phyloP scores from a whole-genome alignment of 2,888 invertebrate genomes.

The Drosophila affinis region DNA sequence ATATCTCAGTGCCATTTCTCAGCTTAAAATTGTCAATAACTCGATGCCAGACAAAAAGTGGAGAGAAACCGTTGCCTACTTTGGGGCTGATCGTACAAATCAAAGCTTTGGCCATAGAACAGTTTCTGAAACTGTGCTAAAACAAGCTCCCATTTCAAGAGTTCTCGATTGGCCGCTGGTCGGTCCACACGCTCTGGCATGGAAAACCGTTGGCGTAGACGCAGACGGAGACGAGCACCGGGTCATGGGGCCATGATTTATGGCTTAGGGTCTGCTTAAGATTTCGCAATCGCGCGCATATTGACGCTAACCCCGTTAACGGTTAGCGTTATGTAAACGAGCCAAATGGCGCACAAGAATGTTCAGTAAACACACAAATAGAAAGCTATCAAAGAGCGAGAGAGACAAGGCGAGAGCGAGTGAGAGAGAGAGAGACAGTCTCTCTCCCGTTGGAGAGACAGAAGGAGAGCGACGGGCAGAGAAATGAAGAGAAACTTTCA shows the following conservation, averaged over 20 bases:
- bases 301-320: slow-evolving; percentile 5
- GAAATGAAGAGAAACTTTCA: slow-evolving; percentile 58
- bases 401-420: slow-evolving; percentile 17
- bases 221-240: too few relatives aligned
- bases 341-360: slow-evolving; percentile 41
- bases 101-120: not conserved
- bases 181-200: too few relatives aligned
- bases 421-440: slow-evolving; percentile 10
- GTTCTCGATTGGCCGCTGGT: not conserved
- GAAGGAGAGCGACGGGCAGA: slow-evolving; percentile 12
- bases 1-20: too few relatives aligned
- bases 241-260: not conserved
- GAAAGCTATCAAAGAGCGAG: slow-evolving; percentile 56
- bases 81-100: slow-evolving; percentile 45
- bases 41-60: not conserved
- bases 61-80: slow-evolving; percentile 46
- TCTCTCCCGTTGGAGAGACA: slow-evolving; percentile 16
- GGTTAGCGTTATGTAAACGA: slow-evolving; percentile 48
- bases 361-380: slow-evolving; percentile 48
- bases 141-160: not conserved
- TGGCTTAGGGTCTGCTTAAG: not conserved
- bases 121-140: slow-evolving; percentile 5
- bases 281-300: slow-evolving; percentile 31
- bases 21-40: not conserved
- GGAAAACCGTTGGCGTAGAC: too few relatives aligned